Evolutionary conservation across 1,140 invertebrate species (phyloP).

Genomic region (Aphaenogaster rudis): DNA sequence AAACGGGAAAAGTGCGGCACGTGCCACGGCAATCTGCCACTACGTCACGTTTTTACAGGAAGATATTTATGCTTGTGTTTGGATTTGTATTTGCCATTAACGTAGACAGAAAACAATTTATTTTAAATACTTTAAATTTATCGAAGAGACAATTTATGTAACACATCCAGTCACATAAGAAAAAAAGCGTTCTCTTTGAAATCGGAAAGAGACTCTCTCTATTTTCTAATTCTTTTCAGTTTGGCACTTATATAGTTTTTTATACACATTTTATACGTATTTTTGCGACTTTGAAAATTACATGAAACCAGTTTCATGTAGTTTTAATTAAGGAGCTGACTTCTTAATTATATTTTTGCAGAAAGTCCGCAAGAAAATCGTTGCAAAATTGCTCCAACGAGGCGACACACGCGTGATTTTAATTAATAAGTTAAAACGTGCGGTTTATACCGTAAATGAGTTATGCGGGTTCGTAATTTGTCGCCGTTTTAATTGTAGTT

Average conservation of each 20-base stretch:
- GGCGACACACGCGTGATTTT: background rate
- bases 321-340: background rate
- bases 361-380: background rate
- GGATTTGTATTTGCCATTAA: background rate
- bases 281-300: too few species aligned
- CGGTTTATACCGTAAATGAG: background rate
- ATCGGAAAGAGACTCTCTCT: background rate
- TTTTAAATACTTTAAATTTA: slow-evolving; percentile 9
- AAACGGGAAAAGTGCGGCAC: background rate
- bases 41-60: background rate
- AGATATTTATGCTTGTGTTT: slow-evolving; percentile 3
- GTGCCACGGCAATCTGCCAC: background rate
- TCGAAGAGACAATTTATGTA: background rate
- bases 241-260: background rate
- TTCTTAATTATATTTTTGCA: background rate
- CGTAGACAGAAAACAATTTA: background rate
- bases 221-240: background rate
- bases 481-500: slow-evolving; percentile 2
- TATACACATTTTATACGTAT: background rate
- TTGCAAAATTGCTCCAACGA: background rate
- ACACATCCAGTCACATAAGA: background rate
- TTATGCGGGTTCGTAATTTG: background rate
- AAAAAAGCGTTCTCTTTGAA: background rate
- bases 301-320: background rate
- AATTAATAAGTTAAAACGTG: slow-evolving; percentile 39